These are phyloP conservation scores for Forbesichthys agassizii DNA, from an alignment of 2,113 vertebrate species.

Conservation along the genomic window DNA sequence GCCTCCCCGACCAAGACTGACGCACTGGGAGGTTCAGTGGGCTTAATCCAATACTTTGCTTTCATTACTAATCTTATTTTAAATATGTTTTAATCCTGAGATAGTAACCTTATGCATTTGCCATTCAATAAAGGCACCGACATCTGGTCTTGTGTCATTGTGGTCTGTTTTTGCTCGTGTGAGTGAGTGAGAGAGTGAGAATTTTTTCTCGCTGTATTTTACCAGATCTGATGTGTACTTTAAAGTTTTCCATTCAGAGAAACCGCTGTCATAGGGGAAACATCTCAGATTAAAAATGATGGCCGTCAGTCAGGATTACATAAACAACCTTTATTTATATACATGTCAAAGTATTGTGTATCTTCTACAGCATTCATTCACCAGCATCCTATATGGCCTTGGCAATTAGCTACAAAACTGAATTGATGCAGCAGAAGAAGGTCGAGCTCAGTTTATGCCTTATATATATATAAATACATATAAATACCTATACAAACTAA, in stretches of 20 bases:
- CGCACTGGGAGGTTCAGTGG: not conserved
- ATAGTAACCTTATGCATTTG: constrained; percentile 6
- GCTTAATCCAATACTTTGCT: constrained; percentile 1
- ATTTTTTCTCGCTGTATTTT: too few relatives aligned
- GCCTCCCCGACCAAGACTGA: not conserved
- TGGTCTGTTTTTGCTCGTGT: not conserved
- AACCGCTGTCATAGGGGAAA: not conserved
- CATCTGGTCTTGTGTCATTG: not conserved
- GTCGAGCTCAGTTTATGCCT: too few relatives aligned
- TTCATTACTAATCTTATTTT: constrained; percentile 19
- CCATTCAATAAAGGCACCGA: constrained; percentile 16
- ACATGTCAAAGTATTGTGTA: not conserved
- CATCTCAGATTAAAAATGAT: too few relatives aligned
- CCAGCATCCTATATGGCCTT: not conserved
- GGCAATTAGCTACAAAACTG: not conserved
- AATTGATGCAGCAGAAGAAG: too few relatives aligned
- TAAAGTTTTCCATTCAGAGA: too few relatives aligned
- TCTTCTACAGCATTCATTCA: not conserved
- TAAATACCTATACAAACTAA: not conserved
- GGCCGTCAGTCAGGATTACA: too few relatives aligned
- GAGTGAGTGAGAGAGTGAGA: too few relatives aligned
- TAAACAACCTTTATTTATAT: not conserved
- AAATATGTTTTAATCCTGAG: not conserved
- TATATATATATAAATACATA: not conserved
- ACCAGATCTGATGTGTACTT: too few relatives aligned